Base-by-base conservation (phyloP, 2,888 invertebrate species). In the Habrosyne pyritoides region DNA sequence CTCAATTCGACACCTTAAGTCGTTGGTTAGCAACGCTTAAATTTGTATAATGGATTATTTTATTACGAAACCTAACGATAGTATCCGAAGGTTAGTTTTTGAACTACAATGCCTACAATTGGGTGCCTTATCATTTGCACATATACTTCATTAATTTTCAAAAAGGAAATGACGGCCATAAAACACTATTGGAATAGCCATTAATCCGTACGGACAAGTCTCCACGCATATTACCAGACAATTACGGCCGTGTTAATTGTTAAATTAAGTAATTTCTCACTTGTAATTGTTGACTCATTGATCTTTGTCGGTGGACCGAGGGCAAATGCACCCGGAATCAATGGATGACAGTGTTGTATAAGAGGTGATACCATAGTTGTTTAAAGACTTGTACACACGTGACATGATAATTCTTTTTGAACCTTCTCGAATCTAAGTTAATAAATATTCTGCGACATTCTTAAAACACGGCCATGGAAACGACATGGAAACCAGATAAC, bases 221-320 rank as follows among this genome's bases (percentile, higher is more conserved):
- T 61, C 52, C 67, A 72, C 69, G 74, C 56, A 46, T 47, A 54
- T 64, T 64, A 60, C 24, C 53, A 26, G 10, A 14, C 28, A 50
- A 50, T 55, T 54, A 53, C 56, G 47, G 55, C 65, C 69, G 59
- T 59, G 62, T 57, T 73, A 79, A 79, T 77, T 67, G 70, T 63
- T 61, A 67, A 67, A 75, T 75, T 67, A 71, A 67, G 66, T 69
- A 64, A 77, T 79, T 73, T 77, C 70, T 72, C 69, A 76, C 63
- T 57, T 58, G 59, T 63, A 61, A 63, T 64, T 59, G 66, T 55
- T 53, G 58, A 57, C 58, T 61, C 69, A 71, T 76, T 71, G 69
- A 67, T 69, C 70, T 66, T 65, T 64, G 67, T 68, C 62, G 54
- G 30, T 47, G 56, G 53, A 53, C 67, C 77, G 73, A 76, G 74